These are phyloP conservation scores for Cladopsammia gracilis DNA, from an alignment of 64 coral and sea anemone species.

Conservation along the genomic window DNA sequence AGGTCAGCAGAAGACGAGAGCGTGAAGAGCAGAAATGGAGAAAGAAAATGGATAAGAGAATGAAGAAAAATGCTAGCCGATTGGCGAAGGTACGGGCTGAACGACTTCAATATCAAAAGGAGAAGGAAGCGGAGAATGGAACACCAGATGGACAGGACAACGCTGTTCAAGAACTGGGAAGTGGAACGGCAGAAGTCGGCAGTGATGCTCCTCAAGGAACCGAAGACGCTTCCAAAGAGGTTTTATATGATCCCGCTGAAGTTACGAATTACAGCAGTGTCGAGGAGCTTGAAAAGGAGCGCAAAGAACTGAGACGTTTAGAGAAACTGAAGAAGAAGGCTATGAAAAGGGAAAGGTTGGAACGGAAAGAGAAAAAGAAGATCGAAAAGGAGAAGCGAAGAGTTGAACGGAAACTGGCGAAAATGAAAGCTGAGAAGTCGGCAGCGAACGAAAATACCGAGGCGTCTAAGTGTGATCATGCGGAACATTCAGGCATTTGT, in stretches of 20 bases:
- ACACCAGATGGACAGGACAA: not conserved
- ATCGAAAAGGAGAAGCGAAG: constrained; percentile 5
- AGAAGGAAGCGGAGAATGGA: not conserved
- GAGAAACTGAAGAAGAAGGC: constrained; percentile 7
- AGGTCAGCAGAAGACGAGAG: constrained; percentile 13
- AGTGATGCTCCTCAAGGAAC: not conserved
- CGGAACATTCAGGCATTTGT: not conserved
- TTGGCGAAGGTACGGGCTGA: not conserved
- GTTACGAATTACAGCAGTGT: not conserved
- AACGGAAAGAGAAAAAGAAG: not conserved
- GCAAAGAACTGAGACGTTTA: not conserved
- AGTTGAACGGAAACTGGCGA: not conserved
- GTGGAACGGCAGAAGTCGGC: no score
- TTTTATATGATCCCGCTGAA: not conserved
- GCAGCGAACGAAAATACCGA: not conserved
- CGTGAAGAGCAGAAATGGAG: constrained; percentile 12
- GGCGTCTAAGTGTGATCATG: not conserved
- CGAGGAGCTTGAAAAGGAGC: not conserved
- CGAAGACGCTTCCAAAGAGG: not conserved
- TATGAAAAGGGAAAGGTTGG: constrained; percentile 1
- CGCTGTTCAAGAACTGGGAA: not conserved
- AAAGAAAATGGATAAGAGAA: not conserved
- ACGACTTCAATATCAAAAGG: not conserved
- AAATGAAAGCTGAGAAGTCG: not conserved
- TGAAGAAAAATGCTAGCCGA: not conserved